Evolutionary conservation across 92 coral and sea anemone genomes (phyloP).

Genomic region (Meandrina meandrites): DNA sequence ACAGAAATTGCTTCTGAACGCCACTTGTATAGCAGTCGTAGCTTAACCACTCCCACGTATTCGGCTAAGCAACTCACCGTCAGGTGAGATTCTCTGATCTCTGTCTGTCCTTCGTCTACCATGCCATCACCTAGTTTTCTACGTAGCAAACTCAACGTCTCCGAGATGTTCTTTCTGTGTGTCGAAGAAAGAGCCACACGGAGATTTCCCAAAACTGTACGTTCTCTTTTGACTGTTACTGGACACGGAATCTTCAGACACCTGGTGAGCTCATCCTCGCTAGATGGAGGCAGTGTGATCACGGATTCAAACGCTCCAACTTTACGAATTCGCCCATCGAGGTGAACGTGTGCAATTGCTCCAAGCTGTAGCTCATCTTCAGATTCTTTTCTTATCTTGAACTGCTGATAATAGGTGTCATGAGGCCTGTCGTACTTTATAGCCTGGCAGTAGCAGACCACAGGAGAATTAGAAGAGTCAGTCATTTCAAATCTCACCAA

Average conservation of each 20-base stretch:
- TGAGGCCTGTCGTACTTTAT: neutral
- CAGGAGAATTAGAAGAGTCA: neutral
- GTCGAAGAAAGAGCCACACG: neutral
- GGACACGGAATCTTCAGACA: too few species aligned
- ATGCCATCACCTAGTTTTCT: neutral
- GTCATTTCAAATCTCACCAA: constrained; percentile 5
- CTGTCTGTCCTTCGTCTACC: neutral
- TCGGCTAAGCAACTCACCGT: too few species aligned
- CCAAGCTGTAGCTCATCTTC: too few species aligned
- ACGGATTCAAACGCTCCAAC: constrained; percentile 1
- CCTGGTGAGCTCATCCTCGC: neutral
- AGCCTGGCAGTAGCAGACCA: neutral
- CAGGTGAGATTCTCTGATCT: neutral
- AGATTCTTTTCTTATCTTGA: too few species aligned
- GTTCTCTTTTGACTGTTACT: too few species aligned
- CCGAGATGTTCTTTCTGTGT: neutral
- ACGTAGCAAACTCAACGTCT: neutral
- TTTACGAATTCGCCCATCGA: too few species aligned
- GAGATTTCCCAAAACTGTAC: neutral
- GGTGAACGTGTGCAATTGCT: too few species aligned
- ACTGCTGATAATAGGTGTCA: neutral
- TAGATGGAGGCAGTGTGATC: neutral
- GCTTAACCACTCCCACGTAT: too few species aligned
- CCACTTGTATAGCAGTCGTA: too few species aligned
- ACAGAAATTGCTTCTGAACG: too few species aligned